phyloP scores from a whole-genome alignment of 2,888 invertebrate species.

The Cephus runcator region DNA sequence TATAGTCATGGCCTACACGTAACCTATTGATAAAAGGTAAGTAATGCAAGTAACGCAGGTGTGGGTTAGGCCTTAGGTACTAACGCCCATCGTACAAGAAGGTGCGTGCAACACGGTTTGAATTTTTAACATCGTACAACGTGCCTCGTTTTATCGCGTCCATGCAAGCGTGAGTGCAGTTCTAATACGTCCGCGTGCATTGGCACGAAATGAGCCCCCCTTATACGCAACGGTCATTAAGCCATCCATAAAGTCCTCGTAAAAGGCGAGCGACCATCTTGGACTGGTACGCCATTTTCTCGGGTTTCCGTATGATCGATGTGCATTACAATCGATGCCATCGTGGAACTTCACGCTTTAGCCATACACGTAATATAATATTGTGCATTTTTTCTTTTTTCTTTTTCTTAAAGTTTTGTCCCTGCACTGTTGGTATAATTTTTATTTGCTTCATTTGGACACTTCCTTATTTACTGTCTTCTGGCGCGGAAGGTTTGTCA shows the following conservation, averaged over 20 bases:
- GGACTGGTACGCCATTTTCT: conserved; percentile 41
- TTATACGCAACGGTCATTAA: conserved; percentile 41
- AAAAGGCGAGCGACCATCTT: conserved; percentile 46
- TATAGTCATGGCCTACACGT: background rate
- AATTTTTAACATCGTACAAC: background rate
- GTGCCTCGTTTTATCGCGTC: conserved; percentile 16
- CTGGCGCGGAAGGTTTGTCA: background rate
- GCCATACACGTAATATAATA: background rate
- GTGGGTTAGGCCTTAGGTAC: background rate
- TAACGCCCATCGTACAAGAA: background rate
- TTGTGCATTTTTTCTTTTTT: background rate
- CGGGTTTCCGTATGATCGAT: conserved; percentile 13
- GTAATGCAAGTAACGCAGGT: background rate
- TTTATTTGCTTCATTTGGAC: background rate
- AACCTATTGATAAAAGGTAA: background rate
- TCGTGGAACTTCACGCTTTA: background rate
- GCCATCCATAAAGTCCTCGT: conserved; percentile 48
- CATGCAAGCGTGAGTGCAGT: conserved; percentile 8
- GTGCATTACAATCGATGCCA: background rate
- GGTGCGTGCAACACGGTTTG: background rate
- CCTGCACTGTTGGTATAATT: background rate
- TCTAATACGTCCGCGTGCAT: conserved; percentile 39
- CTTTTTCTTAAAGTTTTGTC: too few relatives aligned
- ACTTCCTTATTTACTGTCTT: background rate
- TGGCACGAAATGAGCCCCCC: conserved; percentile 39